These are phyloP conservation scores for Luidia sarsii DNA, from an alignment of 53 echinoderm and acorn worm genomes.

Conservation along the genomic window DNA sequence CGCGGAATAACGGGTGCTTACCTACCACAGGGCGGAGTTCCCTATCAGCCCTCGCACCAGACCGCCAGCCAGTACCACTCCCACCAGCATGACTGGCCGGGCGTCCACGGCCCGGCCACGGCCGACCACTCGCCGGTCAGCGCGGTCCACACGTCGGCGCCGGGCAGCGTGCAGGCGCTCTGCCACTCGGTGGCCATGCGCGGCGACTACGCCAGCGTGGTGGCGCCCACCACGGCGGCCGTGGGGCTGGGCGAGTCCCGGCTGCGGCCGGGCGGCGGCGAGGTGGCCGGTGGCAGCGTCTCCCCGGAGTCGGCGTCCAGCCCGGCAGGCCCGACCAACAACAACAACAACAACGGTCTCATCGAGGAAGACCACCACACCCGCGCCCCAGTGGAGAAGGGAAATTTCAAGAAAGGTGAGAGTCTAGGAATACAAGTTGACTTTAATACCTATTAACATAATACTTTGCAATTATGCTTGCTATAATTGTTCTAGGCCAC, in stretches of 20 bases:
- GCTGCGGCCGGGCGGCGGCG: slow-evolving; percentile 25
- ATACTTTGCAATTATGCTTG: too few species aligned
- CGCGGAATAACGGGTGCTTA: slow-evolving; percentile 76
- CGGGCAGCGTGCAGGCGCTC: slow-evolving; percentile 58
- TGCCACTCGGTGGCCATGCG: slow-evolving; percentile 63
- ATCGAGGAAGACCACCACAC: slow-evolving; percentile 25
- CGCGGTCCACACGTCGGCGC: slow-evolving; percentile 21
- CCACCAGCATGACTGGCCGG: slow-evolving; percentile 72
- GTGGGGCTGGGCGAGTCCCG: slow-evolving; percentile 14
- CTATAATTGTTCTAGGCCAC: too few species aligned
- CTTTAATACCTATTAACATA: too few species aligned
- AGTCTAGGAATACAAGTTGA: too few species aligned
- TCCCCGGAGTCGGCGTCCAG: slow-evolving; percentile 49
- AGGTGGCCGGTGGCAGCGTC: slow-evolving; percentile 41
- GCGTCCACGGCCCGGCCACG: slow-evolving; percentile 67
- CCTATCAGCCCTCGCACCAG: slow-evolving; percentile 84
- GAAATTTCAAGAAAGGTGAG: slow-evolving; percentile 38
- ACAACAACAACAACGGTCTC: slow-evolving; percentile 31
- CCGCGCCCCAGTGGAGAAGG: slow-evolving; percentile 26
- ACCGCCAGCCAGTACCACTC: slow-evolving; percentile 76
- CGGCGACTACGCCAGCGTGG: slow-evolving; percentile 52
- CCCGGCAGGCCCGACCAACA: slow-evolving; percentile 32
- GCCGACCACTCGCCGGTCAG: slow-evolving; percentile 59
- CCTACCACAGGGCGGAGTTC: slow-evolving; percentile 78
- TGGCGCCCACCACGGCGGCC: slow-evolving; percentile 16